These are phyloP conservation scores for Probaryconus sp. DNA, from an alignment of 1,140 invertebrate species.

Conservation along the genomic window DNA sequence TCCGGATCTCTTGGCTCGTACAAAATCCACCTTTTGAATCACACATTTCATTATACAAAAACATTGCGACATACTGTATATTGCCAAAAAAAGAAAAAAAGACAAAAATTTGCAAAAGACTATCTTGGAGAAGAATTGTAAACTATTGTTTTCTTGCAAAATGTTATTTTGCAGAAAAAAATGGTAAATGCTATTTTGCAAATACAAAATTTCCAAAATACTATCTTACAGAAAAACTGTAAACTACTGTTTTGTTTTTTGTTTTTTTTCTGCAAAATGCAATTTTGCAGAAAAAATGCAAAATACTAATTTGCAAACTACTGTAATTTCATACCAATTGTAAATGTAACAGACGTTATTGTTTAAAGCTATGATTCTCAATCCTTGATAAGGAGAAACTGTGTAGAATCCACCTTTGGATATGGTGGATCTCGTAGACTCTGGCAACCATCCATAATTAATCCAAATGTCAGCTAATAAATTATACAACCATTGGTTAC, in stretches of 20 bases:
- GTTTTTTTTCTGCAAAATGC: not conserved
- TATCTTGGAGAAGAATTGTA: too few relatives aligned
- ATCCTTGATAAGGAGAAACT: slow-evolving; percentile 80
- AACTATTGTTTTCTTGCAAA: too few relatives aligned
- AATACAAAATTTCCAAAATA: slow-evolving; percentile 1
- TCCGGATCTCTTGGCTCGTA: slow-evolving; percentile 81
- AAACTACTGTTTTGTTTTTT: too few relatives aligned
- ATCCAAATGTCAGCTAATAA: slow-evolving; percentile 82
- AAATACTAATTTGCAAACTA: too few relatives aligned
- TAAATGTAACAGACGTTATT: slow-evolving; percentile 85
- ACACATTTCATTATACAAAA: too few relatives aligned
- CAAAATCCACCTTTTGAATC: slow-evolving; percentile 82
- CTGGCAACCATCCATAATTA: slow-evolving; percentile 80
- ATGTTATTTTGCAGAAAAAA: not conserved
- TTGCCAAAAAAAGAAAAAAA: slow-evolving; percentile 1
- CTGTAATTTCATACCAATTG: slow-evolving; percentile 82
- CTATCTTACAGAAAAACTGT: too few relatives aligned
- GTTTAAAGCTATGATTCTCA: slow-evolving; percentile 86
- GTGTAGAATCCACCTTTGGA: slow-evolving; percentile 85
- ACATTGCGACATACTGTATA: too few relatives aligned
- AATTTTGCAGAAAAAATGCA: not conserved
- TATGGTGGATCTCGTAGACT: slow-evolving; percentile 81
- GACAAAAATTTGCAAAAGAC: too few relatives aligned
- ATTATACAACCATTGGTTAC: slow-evolving; percentile 85
- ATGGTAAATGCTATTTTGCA: not conserved